Evolutionary conservation across 2,113 vertebrate genomes (phyloP), one percentile per base, ranked within the genome.

Genomic region (Corapipo altera): DNA sequence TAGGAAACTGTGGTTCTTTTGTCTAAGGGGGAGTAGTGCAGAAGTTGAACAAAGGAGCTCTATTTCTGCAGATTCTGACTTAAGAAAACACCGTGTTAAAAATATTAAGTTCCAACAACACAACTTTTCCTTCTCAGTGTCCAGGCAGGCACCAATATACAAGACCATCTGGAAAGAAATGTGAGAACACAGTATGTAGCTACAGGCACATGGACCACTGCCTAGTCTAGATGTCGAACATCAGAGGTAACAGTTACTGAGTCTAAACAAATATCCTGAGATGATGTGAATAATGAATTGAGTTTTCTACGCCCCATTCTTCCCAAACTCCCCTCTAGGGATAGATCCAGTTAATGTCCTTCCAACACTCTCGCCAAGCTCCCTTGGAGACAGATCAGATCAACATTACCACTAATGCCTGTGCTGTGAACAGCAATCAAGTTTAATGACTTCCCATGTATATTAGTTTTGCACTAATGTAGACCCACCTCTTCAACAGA

Each of bases 151-250:
- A 94, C 72, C 83, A 84, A 65, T 46, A 89, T 33, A 76, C 48
- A 30, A 64, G 88, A 91, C 65, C 92, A 94, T 93, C 82, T 93
- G 95, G 95, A 96, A 91, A 74, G 95, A 95, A 96, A 97, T 65
- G 61, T 91, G 92, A 95, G 95, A 96, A 86, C 69, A 73, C 65
- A 80, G 82, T 92, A n/a, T 28, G 65, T 35, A 72, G 90, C 92
- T 86, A 48, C 67, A 93, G 89, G 81, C 87, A 73, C 82, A 86
- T 90, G 93, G 71, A 91, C 24, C 55, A 48, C 37, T 48, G 94
- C 91, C 96, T 86, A 46, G 72, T 37, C 82, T 86, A 51, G 77
- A 76, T 77, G 94, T 93, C 0, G 0, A 83, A 93, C 91, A 90
- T 55, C 88, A 90, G 91, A 91, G 82, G 88, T 82, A 95, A 91